phyloP scores from a whole-genome alignment of 2,113 vertebrate species.

The Conger conger region DNA sequence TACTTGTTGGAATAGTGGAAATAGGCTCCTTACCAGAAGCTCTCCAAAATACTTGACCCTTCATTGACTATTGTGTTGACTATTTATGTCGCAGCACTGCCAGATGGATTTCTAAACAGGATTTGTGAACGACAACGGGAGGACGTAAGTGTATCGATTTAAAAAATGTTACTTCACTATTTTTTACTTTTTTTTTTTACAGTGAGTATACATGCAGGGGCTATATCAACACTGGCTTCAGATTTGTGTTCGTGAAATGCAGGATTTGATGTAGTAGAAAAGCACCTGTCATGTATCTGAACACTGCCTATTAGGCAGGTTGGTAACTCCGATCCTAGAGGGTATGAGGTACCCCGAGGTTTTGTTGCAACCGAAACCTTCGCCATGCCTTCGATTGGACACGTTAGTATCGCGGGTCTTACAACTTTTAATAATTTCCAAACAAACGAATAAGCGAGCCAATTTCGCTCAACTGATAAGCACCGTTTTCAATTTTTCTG shows the following conservation, averaged over 20 bases:
- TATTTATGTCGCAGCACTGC: not conserved
- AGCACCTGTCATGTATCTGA: not conserved
- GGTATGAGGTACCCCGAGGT: not conserved
- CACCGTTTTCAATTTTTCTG: too few species aligned
- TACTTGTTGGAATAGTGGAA: not conserved
- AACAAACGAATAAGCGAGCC: too few species aligned
- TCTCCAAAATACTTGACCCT: not conserved
- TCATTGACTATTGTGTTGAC: not conserved
- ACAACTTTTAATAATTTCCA: too few species aligned
- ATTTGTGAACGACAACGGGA: not conserved
- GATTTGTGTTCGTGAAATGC: not conserved
- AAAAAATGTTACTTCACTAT: too few species aligned
- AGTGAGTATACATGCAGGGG: not conserved
- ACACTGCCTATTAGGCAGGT: not conserved
- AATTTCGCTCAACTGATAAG: too few species aligned
- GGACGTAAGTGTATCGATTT: not conserved
- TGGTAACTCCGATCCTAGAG: not conserved
- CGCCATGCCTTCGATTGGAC: not conserved
- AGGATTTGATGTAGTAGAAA: not conserved
- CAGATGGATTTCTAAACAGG: not conserved
- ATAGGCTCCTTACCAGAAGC: not conserved
- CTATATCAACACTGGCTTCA: not conserved
- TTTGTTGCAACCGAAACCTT: not conserved
- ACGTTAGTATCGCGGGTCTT: too few species aligned
- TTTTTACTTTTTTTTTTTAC: not conserved